Evolutionary conservation across 1,140 invertebrate genomes (phyloP).

Genomic region (Cyphomyrmex costatus): DNA sequence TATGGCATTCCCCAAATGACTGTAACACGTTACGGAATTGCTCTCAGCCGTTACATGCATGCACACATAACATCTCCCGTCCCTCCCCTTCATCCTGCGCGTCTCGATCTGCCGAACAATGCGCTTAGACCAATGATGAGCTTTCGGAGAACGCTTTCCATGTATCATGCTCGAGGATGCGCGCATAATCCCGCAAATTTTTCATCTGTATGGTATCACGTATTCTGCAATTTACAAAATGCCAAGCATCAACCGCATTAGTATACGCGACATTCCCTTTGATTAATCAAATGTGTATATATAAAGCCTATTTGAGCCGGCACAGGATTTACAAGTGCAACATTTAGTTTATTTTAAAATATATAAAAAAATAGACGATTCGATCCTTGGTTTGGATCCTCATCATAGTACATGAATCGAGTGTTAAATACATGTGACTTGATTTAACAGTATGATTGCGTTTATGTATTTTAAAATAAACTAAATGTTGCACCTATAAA

Average conservation of each 20-base stretch:
- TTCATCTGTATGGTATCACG: not conserved
- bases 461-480: no score
- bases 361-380: no score
- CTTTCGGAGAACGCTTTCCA: constrained; percentile 54
- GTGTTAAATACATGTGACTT: no score
- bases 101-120: constrained; percentile 63
- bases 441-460: no score
- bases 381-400: no score
- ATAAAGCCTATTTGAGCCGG: no score
- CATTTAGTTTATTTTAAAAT: no score
- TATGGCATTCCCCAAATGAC: constrained; percentile 75
- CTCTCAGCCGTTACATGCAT: constrained; percentile 67
- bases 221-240: constrained; percentile 22
- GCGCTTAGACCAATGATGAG: constrained; percentile 54
- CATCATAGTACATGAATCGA: no score
- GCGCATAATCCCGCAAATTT: constrained; percentile 31
- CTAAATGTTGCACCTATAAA: no score
- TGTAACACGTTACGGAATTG: constrained; percentile 70
- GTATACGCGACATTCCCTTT: not conserved
- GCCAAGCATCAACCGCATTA: not conserved
- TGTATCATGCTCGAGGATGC: constrained; percentile 8
- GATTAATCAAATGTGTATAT: not conserved
- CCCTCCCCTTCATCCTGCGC: constrained; percentile 1
- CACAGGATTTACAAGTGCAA: no score
- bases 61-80: constrained; percentile 41